These are phyloP conservation scores for Turnix velox DNA, from an alignment of 2,113 vertebrate genomes.

Conservation along the genomic window DNA sequence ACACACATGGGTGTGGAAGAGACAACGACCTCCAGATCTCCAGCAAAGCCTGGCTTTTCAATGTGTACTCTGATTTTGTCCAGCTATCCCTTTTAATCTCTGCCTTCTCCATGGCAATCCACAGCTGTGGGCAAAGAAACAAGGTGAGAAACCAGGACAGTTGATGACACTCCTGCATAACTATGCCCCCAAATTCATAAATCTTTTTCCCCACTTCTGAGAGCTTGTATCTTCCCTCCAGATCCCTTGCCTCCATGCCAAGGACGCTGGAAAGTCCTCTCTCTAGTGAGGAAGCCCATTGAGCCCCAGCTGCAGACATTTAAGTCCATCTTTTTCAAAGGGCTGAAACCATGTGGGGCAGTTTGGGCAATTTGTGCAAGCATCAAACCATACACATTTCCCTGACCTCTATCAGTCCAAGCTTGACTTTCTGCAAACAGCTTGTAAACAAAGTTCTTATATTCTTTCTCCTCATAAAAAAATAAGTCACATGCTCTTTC, in stretches of 20 bases:
- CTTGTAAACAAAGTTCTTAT: not conserved
- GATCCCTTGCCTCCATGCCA: accelerated
- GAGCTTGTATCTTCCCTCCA: not conserved
- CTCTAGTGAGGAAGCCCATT: not conserved
- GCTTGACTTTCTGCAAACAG: not conserved
- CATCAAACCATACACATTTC: not conserved
- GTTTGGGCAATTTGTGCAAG: not conserved
- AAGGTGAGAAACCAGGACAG: not conserved
- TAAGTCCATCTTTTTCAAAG: not conserved
- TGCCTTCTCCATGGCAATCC: not conserved
- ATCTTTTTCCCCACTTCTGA: not conserved
- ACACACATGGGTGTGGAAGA: slow-evolving; percentile 14
- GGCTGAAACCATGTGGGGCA: not conserved
- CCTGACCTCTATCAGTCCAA: not conserved
- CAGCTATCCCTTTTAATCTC: not conserved
- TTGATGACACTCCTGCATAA: not conserved
- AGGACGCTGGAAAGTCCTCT: not conserved
- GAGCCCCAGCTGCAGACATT: not conserved
- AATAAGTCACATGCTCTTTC: not conserved
- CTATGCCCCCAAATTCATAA: not conserved
- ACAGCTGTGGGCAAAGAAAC: not conserved
- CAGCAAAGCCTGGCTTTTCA: not conserved
- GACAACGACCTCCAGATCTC: slow-evolving; percentile 6
- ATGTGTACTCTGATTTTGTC: not conserved
- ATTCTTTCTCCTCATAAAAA: not conserved